Conservation (phyloP, 2,888 invertebrate species). For the Hirtodrosophila cameraria region DNA sequence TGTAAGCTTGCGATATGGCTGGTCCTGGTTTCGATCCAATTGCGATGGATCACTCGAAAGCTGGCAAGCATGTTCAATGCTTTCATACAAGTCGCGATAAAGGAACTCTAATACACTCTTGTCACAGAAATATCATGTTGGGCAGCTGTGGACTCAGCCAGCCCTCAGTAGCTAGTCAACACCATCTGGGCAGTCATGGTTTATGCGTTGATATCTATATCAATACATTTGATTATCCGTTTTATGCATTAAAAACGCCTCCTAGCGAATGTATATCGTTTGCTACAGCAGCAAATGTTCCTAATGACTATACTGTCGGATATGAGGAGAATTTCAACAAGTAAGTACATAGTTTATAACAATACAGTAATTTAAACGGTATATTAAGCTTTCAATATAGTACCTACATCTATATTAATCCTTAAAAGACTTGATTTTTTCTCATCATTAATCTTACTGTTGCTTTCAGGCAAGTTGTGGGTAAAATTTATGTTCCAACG, state of each 20-base stretch:
- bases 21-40: conserved; percentile 83
- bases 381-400: too few species aligned
- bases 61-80: conserved; percentile 82
- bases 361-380: too few species aligned
- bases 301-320: conserved; percentile 81
- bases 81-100: conserved; percentile 83
- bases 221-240: conserved; percentile 82
- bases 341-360: conserved; percentile 42
- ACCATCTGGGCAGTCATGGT: conserved; percentile 79
- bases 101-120: conserved; percentile 79
- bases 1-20: conserved; percentile 83
- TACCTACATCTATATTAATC: background rate
- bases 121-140: conserved; percentile 82
- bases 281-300: conserved; percentile 65
- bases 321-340: conserved; percentile 77
- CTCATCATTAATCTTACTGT: conserved; percentile 1
- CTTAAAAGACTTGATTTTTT: too few species aligned
- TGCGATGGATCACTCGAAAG: conserved; percentile 70
- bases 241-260: conserved; percentile 73
- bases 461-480: conserved; percentile 68
- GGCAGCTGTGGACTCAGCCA: conserved; percentile 82
- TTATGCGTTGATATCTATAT: conserved; percentile 82
- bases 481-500: conserved; percentile 82
- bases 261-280: conserved; percentile 69
- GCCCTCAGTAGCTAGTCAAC: conserved; percentile 77